Conservation (phyloP, 2,888 invertebrate species). For the Drosophila mettleri region DNA sequence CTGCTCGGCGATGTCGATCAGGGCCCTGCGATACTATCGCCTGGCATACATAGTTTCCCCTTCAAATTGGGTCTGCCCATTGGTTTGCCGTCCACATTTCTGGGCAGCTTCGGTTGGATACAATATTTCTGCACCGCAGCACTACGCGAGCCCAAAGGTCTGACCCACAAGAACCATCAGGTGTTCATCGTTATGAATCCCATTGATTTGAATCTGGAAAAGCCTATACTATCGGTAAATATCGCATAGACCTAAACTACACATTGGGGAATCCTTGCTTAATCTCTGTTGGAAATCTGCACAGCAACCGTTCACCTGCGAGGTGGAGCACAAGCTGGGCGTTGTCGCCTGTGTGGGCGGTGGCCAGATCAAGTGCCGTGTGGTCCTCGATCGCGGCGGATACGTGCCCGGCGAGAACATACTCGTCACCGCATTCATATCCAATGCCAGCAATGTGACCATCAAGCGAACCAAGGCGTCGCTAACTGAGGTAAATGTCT, state of each 20-base stretch:
- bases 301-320: constrained; percentile 95
- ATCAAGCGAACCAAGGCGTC: constrained; percentile 94
- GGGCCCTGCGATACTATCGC: constrained; percentile 92
- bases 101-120: constrained; percentile 97
- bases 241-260: neutral
- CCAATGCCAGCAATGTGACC: constrained; percentile 93
- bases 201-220: constrained; percentile 95
- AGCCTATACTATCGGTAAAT: constrained; percentile 92
- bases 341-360: constrained; percentile 93
- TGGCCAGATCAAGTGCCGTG: constrained; percentile 94
- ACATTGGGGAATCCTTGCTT: constrained; percentile 1
- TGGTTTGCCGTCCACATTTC: constrained; percentile 95
- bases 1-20: constrained; percentile 95
- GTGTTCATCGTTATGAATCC: constrained; percentile 99
- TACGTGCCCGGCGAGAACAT: constrained; percentile 98
- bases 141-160: constrained; percentile 91
- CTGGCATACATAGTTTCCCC: constrained; percentile 97
- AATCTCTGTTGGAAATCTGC: too few species aligned
- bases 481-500: constrained; percentile 87
- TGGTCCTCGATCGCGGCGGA: constrained; percentile 95
- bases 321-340: constrained; percentile 95
- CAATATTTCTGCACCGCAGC: constrained; percentile 97
- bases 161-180: constrained; percentile 97
- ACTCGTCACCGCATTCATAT: constrained; percentile 92
- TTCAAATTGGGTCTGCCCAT: constrained; percentile 96